Conservation (phyloP, 2,888 invertebrate species). For the Lacanobia oleracea region DNA sequence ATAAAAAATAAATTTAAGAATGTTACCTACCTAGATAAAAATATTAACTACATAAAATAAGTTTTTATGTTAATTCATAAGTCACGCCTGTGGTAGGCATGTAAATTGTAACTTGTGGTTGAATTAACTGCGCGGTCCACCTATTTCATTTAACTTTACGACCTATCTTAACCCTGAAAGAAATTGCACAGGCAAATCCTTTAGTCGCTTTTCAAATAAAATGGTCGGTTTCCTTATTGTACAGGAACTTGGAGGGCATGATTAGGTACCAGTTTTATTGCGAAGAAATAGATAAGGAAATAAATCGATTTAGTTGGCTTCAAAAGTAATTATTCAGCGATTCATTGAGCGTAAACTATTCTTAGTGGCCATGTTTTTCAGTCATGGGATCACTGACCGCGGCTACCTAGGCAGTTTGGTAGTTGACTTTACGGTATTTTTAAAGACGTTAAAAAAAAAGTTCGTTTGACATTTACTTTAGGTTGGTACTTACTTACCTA, state of each 20-base stretch:
- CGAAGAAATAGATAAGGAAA: slow-evolving; percentile 11
- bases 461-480: slow-evolving; percentile 32
- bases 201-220: slow-evolving; percentile 19
- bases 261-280: slow-evolving; percentile 22
- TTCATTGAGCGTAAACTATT: slow-evolving; percentile 51
- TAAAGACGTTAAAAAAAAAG: slow-evolving; percentile 31
- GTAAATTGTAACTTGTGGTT: not conserved
- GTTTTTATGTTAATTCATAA: slow-evolving; percentile 3
- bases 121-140: not conserved
- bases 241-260: slow-evolving; percentile 5
- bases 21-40: not conserved
- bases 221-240: slow-evolving; percentile 30
- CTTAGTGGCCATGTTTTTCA: slow-evolving; percentile 46
- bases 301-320: slow-evolving; percentile 54
- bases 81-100: not conserved
- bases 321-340: slow-evolving; percentile 58
- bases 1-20: slow-evolving; percentile 7
- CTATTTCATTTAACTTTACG: slow-evolving; percentile 24
- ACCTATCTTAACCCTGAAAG: slow-evolving; percentile 9
- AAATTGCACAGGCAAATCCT: slow-evolving; percentile 21
- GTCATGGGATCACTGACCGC: slow-evolving; percentile 59
- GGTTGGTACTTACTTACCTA: not conserved
- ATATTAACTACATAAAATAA: not conserved
- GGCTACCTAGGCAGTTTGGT: slow-evolving; percentile 32
- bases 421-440: slow-evolving; percentile 51